A percentile compares a stretch with the other conserved stretches of the same genome.
Conservation (phyloP, 2,113 vertebrate species). For the Pedetes capensis region DNA sequence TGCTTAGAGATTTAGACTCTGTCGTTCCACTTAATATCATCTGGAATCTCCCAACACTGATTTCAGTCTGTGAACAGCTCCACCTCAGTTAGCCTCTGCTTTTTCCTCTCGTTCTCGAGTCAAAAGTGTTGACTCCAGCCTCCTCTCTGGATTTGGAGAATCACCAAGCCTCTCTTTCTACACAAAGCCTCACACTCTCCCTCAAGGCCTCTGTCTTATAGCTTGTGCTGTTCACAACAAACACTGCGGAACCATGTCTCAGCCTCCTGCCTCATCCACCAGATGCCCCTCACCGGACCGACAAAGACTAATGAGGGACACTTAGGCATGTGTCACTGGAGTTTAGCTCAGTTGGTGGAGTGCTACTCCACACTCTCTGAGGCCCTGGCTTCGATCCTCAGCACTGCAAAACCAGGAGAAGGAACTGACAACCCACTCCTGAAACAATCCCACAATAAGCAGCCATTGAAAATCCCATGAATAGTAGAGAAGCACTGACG, state of each 20-base stretch:
- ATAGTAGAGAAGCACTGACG: too few relatives aligned
- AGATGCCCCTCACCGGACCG: neutral
- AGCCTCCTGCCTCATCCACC: neutral
- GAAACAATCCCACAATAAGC: too few relatives aligned
- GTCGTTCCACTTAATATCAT: neutral
- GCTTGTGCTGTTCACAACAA: neutral
- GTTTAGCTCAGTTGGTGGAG: too few relatives aligned
- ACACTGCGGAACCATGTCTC: neutral
- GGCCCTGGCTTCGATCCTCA: too few relatives aligned
- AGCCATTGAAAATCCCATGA: too few relatives aligned
- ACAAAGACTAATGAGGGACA: neutral
- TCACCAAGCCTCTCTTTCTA: neutral
- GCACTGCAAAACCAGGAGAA: too few relatives aligned
- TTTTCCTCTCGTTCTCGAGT: neutral
- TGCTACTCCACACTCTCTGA: too few relatives aligned
- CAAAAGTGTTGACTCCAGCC: neutral
- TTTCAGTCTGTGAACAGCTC: neutral
- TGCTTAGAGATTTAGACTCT: neutral
- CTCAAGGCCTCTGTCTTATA: neutral
- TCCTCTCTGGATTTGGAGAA: neutral
- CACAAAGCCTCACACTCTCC: neutral
- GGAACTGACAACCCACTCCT: too few relatives aligned
- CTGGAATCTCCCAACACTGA: neutral
- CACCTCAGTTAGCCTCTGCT: neutral
- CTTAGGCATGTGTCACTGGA: too few relatives aligned